Base-by-base conservation (phyloP, 1,140 invertebrate genomes). In the Orius insidiosus region DNA sequence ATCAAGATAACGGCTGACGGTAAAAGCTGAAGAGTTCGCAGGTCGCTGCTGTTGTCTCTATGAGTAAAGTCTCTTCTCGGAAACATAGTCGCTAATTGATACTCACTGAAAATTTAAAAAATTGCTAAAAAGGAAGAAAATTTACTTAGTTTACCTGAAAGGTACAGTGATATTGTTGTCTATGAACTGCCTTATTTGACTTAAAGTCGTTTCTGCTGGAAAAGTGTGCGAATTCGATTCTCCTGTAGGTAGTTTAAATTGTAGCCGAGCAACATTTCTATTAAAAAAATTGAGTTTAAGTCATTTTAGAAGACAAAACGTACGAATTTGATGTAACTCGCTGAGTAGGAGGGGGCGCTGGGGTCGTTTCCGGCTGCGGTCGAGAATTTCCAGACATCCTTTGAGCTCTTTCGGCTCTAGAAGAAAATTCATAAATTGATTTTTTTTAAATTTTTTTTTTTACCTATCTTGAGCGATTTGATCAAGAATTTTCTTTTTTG, bases 161-260 rank as follows among this genome's bases (percentile, higher is more conserved):
- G 31, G 60, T 52, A 52, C 60, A 24, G 45, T 37, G 37, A 72
- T 59, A 39, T 74, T 71, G 34, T 71, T 58, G 6, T 63, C 55
- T 7, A 82, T 68, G 53, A 76, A 78, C 13, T 62, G 47, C 34
- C 70, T 63, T 11, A 81, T 67, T 35, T n/a, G n/a, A n/a, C n/a
- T 60, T 2, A 84, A 56, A 1, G 70, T 70, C 5, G 65, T 65
- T 33, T 64, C 61, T 3, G 73, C 65, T 14, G 68, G 63, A 60
- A 84, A 80, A 50, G 72, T 68, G 11, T 76, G 71, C 6, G 69
- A 69, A 47, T 75, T 67, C 8, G 73, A 69, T 1, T 69, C 70
- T 8, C 86, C 86, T 60, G 83, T 78, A 0, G 85, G 79, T 40
- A 89, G 55, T 54, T 81, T 74, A 56, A 93, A 88, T 64, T 90